These are phyloP conservation scores for Ascaphus truei DNA, from an alignment of 2,113 vertebrate species.

Conservation along the genomic window DNA sequence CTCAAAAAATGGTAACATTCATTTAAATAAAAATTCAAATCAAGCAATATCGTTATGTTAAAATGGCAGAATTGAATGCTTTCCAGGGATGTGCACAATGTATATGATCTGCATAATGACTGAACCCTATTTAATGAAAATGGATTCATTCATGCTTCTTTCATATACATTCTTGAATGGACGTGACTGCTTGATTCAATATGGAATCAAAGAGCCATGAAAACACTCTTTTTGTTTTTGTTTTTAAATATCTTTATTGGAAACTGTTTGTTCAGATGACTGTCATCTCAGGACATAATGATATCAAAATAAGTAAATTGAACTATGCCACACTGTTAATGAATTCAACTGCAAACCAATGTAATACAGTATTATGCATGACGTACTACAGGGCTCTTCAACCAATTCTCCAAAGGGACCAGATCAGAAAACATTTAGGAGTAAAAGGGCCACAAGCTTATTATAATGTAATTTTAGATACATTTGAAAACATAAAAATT, in stretches of 20 bases:
- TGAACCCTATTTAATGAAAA: conserved; percentile 9
- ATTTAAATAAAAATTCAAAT: neutral
- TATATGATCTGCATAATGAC: neutral
- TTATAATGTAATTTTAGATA: too few relatives aligned
- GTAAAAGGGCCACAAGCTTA: too few relatives aligned
- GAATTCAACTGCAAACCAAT: neutral
- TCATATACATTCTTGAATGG: conserved; percentile 10
- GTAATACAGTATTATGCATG: too few relatives aligned
- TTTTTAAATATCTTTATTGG: conserved; percentile 33
- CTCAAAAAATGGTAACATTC: too few relatives aligned
- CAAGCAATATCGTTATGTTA: neutral
- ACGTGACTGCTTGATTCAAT: conserved; percentile 29
- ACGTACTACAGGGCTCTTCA: too few relatives aligned
- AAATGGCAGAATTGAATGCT: neutral
- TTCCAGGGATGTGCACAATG: neutral
- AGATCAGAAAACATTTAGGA: too few relatives aligned
- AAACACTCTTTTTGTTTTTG: neutral
- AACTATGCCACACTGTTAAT: conserved; percentile 14
- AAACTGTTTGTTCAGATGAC: conserved; percentile 4
- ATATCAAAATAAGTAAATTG: conserved; percentile 1
- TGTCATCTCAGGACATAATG: conserved; percentile 4
- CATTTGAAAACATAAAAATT: too few relatives aligned
- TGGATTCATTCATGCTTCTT: conserved; percentile 27
- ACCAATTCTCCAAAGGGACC: too few relatives aligned
- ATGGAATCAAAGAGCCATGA: conserved; percentile 31